Conservation (phyloP, 2,888 invertebrate genomes). For the Athrips mouffetella region DNA sequence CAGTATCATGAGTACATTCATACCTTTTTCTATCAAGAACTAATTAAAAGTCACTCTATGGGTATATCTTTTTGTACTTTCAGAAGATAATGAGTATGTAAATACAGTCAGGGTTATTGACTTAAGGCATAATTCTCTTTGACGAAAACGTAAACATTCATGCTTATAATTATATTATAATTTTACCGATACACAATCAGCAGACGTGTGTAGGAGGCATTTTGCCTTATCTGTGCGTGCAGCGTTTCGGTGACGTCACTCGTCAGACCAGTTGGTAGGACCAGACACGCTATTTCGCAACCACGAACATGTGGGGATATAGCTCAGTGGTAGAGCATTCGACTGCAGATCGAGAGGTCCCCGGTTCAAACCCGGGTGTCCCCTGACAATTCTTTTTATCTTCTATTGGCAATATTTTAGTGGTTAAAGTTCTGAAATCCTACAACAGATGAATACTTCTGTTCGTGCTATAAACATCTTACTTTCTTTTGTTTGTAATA, state of each 20-base stretch:
- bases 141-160: background rate
- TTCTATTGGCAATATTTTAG: no score
- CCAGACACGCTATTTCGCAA: conserved; percentile 4
- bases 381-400: conserved; percentile 29
- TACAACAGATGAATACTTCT: background rate
- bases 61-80: no score
- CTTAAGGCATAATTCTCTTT: background rate
- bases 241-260: conserved; percentile 15
- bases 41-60: no score
- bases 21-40: no score
- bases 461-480: background rate
- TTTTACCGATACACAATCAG: background rate
- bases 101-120: background rate
- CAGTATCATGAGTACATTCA: no score
- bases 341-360: conserved; percentile 57
- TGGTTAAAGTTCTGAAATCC: background rate
- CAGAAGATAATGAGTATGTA: background rate
- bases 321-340: conserved; percentile 59
- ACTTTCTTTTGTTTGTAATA: no score
- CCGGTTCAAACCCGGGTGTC: conserved; percentile 58
- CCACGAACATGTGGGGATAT: conserved; percentile 37
- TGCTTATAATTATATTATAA: background rate
- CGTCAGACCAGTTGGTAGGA: conserved; percentile 8
- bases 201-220: background rate
- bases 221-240: conserved; percentile 11